A percentile compares a stretch with the other conserved stretches of the same genome.
These are phyloP conservation scores for Eurois occulta DNA, from an alignment of 2,888 invertebrate species.

Conservation along the genomic window DNA sequence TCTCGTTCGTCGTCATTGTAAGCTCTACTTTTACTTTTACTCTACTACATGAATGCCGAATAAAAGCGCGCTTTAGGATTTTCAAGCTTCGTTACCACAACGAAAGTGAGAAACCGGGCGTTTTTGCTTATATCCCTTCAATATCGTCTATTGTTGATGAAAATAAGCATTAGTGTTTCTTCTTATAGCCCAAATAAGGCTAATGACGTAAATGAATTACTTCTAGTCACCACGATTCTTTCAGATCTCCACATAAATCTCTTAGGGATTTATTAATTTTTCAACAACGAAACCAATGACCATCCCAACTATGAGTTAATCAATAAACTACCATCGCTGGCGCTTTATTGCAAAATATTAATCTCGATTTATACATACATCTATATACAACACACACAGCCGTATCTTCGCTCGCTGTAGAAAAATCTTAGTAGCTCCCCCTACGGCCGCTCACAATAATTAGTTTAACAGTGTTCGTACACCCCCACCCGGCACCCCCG, in stretches of 20 bases:
- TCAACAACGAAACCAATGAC: conserved; percentile 40
- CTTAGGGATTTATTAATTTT: conserved; percentile 33
- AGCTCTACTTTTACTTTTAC: too few species aligned
- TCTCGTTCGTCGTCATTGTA: neutral
- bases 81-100: neutral
- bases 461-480: conserved; percentile 84
- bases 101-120: neutral
- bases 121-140: neutral
- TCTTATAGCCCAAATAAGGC: neutral
- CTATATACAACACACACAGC: conserved; percentile 65
- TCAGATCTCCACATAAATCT: neutral
- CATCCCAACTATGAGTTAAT: conserved; percentile 40
- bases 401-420: conserved; percentile 72
- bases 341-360: conserved; percentile 69
- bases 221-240: neutral
- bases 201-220: neutral
- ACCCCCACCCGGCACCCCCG: conserved; percentile 62
- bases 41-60: neutral
- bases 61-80: neutral
- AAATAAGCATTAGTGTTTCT: neutral
- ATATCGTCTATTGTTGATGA: neutral
- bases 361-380: conserved; percentile 61
- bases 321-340: conserved; percentile 55
- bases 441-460: conserved; percentile 78
- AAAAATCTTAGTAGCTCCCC: conserved; percentile 79